These are phyloP conservation scores for Oxystoma pomonae DNA, from an alignment of 2,888 invertebrate species.

Conservation along the genomic window DNA sequence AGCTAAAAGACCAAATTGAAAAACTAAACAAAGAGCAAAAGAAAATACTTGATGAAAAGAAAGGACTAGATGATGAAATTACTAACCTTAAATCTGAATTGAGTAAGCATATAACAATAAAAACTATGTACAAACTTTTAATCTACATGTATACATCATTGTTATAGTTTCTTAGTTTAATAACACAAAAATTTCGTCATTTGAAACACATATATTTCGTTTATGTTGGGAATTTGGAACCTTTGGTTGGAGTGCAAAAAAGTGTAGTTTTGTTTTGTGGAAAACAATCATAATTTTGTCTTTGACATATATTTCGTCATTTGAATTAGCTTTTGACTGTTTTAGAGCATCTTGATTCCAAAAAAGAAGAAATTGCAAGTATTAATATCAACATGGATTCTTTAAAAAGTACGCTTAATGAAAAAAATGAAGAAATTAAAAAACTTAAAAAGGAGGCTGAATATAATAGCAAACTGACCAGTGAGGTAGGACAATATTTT, in stretches of 20 bases:
- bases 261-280: no score
- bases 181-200: no score
- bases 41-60: slow-evolving; percentile 50
- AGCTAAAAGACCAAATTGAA: slow-evolving; percentile 50
- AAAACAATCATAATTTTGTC: no score
- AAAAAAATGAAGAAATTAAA: slow-evolving; percentile 40
- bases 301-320: background rate
- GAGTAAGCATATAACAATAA: slow-evolving; percentile 30
- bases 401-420: background rate
- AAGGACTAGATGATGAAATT: slow-evolving; percentile 52
- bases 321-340: slow-evolving; percentile 17
- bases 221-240: no score
- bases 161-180: no score
- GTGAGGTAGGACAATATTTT: no score
- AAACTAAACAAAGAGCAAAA: slow-evolving; percentile 50
- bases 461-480: slow-evolving; percentile 17
- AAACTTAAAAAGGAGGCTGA: slow-evolving; percentile 58
- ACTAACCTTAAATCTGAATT: slow-evolving; percentile 35
- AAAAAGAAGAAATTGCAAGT: slow-evolving; percentile 56
- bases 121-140: no score
- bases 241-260: no score
- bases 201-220: no score
- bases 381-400: slow-evolving; percentile 54
- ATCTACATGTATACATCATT: no score
- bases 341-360: slow-evolving; percentile 54